phyloP scores from a whole-genome alignment of 2,888 invertebrate species.

The Mesorhabditis sp. region DNA sequence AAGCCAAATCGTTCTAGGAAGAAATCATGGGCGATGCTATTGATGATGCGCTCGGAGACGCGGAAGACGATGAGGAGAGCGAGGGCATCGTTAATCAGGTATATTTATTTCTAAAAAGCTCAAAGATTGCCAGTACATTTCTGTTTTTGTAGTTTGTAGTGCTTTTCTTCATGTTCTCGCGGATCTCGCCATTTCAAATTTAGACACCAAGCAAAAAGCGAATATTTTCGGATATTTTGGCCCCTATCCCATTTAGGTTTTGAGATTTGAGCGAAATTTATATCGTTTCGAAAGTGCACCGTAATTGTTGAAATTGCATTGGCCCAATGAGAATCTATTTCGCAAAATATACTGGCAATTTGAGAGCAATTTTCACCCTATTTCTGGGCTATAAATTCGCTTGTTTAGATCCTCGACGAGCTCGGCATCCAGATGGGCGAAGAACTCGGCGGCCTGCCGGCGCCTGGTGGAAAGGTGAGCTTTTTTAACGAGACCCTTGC shows the following conservation, averaged over 20 bases:
- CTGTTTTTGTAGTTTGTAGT: too few relatives aligned
- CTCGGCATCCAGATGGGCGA: slow-evolving; percentile 90
- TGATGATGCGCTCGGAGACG: slow-evolving; percentile 98
- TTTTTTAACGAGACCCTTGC: neutral
- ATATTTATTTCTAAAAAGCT: slow-evolving; percentile 6
- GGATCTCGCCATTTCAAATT: too few relatives aligned
- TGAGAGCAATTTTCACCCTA: too few relatives aligned
- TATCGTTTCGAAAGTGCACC: too few relatives aligned
- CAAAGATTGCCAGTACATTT: too few relatives aligned
- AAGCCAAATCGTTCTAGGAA: slow-evolving; percentile 63
- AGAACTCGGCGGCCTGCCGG: slow-evolving; percentile 82
- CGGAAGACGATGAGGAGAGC: slow-evolving; percentile 94
- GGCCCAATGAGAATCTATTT: too few relatives aligned
- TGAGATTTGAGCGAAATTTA: too few relatives aligned
- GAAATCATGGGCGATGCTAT: slow-evolving; percentile 99
- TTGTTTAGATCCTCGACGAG: slow-evolving; percentile 85
- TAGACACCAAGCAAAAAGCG: too few relatives aligned
- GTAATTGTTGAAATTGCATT: too few relatives aligned
- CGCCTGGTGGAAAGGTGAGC: slow-evolving; percentile 62
- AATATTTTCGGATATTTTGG: too few relatives aligned
- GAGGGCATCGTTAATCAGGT: slow-evolving; percentile 55
- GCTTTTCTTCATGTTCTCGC: too few relatives aligned
- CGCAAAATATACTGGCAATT: too few relatives aligned
- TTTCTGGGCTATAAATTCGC: neutral
- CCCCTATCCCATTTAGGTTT: neutral